Evolutionary conservation across 2,888 invertebrate genomes (phyloP), one percentile per base, ranked within the genome.

Genomic region (Tipula unca): DNA sequence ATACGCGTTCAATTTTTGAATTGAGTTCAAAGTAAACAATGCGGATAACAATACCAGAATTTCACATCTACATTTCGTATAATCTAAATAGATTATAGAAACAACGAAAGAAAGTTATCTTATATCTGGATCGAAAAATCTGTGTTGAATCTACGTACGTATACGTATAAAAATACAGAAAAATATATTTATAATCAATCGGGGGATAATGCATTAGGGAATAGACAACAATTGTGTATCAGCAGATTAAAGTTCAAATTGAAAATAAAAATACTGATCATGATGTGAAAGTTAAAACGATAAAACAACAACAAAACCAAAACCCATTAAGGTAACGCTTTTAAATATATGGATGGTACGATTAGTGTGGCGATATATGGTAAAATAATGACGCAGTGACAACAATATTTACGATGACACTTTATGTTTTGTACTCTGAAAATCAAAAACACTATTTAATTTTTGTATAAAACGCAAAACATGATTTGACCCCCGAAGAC

Each of bases 121-220:
- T n/a, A 25, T 69, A 69, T 1, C 20, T 69, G 69, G 25, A 69
- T 69, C 69, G 25, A 69, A 69, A 69, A 69, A 69, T 25, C 69
- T 69, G 25, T 69, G 69, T 69, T 69, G 69, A 69, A 69, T 25
- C 20, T 20, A 32, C n/a, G n/a, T n/a, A n/a, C n/a, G n/a, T n/a
- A n/a, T n/a, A n/a, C n/a, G n/a, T 48, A 8, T 69, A 25, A 69
- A 10, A 69, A 69, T 10, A 20, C 69, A 54, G 20, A 20, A 69
- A 69, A 20, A 69, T 25, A 10, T 69, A 25, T 69, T 25, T 69
- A 20, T 25, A 69, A 69, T 69, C 69, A 69, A 69, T 69, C 10
- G 69, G 69, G 69, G 69, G 6, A 69, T 69, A 69, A 69, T 69
- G 69, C 69, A 69, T 69, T 69, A 69, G 69, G 69, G 69, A 69